Conservation (phyloP, 1,140 invertebrate genomes). For the Drosophila virilis region DNA sequence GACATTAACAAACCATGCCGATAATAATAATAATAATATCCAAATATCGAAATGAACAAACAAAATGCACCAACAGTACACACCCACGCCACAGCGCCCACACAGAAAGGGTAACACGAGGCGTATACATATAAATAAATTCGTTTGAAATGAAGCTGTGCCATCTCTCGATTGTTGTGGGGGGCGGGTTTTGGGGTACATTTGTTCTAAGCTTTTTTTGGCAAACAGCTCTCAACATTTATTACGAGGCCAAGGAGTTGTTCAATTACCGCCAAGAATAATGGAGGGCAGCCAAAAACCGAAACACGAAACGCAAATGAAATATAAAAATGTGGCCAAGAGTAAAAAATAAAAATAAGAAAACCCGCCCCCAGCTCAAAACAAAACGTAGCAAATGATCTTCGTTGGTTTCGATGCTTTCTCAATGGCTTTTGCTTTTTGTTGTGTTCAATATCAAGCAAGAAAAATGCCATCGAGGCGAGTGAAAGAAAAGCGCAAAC, state of each 20-base stretch:
- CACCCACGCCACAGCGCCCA: background rate
- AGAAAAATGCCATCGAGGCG: constrained; percentile 12
- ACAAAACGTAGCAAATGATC: constrained; percentile 60
- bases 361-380: constrained; percentile 11
- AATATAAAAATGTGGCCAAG: constrained; percentile 34
- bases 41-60: constrained; percentile 41
- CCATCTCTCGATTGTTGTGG: constrained; percentile 46
- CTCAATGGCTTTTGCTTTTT: constrained; percentile 40
- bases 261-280: constrained; percentile 79
- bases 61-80: background rate
- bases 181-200: constrained; percentile 56
- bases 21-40: constrained; percentile 62
- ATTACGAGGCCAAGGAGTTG: constrained; percentile 61
- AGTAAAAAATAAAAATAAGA: constrained; percentile 28
- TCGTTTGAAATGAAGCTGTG: constrained; percentile 68
- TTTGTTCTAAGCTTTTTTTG: constrained; percentile 73
- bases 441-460: constrained; percentile 43
- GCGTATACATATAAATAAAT: constrained; percentile 27
- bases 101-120: constrained; percentile 25
- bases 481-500: constrained; percentile 58
- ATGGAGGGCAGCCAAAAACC: constrained; percentile 58
- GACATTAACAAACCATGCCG: constrained; percentile 11
- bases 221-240: constrained; percentile 62
- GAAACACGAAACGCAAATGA: constrained; percentile 55
- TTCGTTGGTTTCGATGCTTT: constrained; percentile 69